These are phyloP conservation scores for Drosophila equinoxialis DNA, from an alignment of 1,140 invertebrate genomes.

Conservation along the genomic window DNA sequence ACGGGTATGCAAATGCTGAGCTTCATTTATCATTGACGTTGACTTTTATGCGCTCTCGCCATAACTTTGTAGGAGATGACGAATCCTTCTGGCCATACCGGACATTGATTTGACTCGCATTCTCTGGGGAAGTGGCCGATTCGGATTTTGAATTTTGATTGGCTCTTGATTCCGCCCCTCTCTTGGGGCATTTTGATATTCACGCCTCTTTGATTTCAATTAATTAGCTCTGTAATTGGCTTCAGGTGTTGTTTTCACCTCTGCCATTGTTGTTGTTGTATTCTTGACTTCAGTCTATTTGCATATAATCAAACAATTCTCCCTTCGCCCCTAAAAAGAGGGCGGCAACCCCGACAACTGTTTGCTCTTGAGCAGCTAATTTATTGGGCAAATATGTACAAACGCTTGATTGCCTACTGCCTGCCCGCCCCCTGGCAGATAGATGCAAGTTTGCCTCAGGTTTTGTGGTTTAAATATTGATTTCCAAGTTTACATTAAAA, in stretches of 20 bases:
- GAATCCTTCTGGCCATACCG: conserved; percentile 20
- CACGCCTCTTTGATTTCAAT: conserved; percentile 53
- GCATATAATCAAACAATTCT: conserved; percentile 48
- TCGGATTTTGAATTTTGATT: conserved; percentile 27
- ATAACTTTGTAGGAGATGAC: conserved; percentile 50
- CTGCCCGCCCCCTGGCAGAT: not conserved
- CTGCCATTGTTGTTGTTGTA: conserved; percentile 28
- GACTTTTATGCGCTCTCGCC: conserved; percentile 64
- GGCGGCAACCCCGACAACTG: conserved; percentile 20
- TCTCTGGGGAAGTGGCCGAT: not conserved
- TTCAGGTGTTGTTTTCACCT: conserved; percentile 40
- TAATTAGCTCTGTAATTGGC: conserved; percentile 68
- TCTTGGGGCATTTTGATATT: conserved; percentile 8
- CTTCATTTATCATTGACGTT: conserved; percentile 71
- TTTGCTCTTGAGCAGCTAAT: conserved; percentile 52
- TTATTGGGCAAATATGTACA: conserved; percentile 60
- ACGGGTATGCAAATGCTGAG: conserved; percentile 57
- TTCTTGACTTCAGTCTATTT: conserved; percentile 49
- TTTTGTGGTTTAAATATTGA: conserved; percentile 12
- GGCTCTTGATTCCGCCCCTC: conserved; percentile 12
- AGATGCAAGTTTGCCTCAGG: not conserved
- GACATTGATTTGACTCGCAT: conserved; percentile 67
- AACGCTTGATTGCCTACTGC: conserved; percentile 29
- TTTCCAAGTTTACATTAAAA: not conserved
- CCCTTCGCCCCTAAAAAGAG: not conserved